Percentiles rank a stretch among this genome's conserved stretches.
phyloP scores from a whole-genome alignment of 2,888 invertebrate genomes.

The Chromoteleia sp. region DNA sequence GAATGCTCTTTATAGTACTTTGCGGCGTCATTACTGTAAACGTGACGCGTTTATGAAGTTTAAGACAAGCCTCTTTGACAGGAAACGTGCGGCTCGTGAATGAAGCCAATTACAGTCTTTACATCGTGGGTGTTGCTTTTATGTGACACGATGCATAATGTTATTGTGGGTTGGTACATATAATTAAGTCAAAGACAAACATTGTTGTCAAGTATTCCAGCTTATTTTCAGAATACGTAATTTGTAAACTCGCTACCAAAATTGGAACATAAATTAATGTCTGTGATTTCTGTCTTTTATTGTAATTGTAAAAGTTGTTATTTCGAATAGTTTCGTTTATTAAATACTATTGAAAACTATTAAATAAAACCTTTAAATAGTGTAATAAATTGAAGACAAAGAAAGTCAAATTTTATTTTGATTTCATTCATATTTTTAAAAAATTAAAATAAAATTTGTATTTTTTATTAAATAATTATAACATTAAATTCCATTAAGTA shows the following conservation, averaged over 20 bases:
- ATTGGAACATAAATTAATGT: neutral
- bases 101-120: constrained; percentile 63
- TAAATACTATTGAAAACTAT: no score
- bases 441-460: no score
- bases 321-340: no score
- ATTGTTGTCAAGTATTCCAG: constrained; percentile 7
- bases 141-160: constrained; percentile 62
- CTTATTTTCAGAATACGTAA: constrained; percentile 22
- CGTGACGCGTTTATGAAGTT: constrained; percentile 59
- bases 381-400: no score
- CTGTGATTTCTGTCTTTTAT: no score
- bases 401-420: no score
- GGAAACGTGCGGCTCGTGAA: constrained; percentile 62
- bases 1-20: constrained; percentile 31
- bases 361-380: neutral
- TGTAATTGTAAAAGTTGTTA: no score
- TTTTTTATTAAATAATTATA: neutral
- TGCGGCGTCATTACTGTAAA: constrained; percentile 41
- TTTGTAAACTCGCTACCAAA: no score
- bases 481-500: no score
- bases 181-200: constrained; percentile 53
- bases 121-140: constrained; percentile 52
- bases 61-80: constrained; percentile 58
- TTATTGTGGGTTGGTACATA: constrained; percentile 43
- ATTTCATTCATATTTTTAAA: no score